phyloP scores from a whole-genome alignment of 2,113 vertebrate species.

The Mus spicilegus region DNA sequence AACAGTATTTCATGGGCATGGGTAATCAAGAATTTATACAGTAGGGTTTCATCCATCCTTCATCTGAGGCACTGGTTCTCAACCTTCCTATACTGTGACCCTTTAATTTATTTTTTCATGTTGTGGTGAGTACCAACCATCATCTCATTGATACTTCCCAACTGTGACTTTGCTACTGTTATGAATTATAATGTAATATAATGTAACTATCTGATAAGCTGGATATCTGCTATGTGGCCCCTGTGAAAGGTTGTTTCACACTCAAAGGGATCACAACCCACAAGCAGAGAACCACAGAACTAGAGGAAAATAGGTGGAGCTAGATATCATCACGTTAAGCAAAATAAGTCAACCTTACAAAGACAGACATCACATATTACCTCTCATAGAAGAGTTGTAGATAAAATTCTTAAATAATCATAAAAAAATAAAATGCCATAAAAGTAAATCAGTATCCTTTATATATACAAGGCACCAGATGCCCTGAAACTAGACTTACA shows the following conservation, averaged over 20 bases:
- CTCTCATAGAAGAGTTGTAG: background rate
- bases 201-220: background rate
- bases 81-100: background rate
- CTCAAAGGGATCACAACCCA: background rate
- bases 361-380: background rate
- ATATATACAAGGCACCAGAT: background rate
- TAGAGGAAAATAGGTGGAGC: background rate
- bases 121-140: background rate
- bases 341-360: background rate
- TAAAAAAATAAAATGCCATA: background rate
- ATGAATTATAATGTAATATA: background rate
- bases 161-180: background rate
- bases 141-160: background rate
- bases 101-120: background rate
- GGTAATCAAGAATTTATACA: background rate
- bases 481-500: background rate
- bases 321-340: background rate
- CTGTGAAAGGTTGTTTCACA: background rate
- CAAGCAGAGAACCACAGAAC: background rate
- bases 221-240: background rate
- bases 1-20: background rate
- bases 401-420: background rate
- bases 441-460: background rate
- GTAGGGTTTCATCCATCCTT: background rate
- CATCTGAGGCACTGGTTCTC: background rate